These are phyloP conservation scores for Chanos chanos DNA, from an alignment of 2,797 vertebrate genomes.

Conservation along the genomic window DNA sequence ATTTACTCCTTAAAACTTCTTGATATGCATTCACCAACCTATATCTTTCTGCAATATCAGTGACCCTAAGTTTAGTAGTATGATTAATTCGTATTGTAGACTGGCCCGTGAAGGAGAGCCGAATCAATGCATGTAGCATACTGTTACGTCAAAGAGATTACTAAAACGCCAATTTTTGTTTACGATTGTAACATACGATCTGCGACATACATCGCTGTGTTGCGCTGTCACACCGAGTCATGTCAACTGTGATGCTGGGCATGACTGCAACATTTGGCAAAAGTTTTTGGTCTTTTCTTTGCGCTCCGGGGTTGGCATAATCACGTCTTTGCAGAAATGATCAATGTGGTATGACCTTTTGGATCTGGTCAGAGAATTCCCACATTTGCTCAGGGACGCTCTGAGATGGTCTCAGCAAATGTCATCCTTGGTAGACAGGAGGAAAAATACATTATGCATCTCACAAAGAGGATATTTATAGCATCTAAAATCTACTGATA, in stretches of 20 bases:
- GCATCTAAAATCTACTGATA: constrained; percentile 32
- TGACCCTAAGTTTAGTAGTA: too few relatives aligned
- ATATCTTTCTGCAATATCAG: too few relatives aligned
- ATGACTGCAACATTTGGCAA: constrained; percentile 40
- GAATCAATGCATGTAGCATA: too few relatives aligned
- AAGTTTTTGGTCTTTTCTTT: constrained; percentile 23
- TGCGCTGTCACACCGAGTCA: too few relatives aligned
- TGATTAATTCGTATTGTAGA: too few relatives aligned
- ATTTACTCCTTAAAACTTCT: too few relatives aligned
- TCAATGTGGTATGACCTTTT: constrained; percentile 72
- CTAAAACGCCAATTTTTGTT: too few relatives aligned
- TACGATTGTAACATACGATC: too few relatives aligned
- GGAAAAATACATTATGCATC: constrained; percentile 67
- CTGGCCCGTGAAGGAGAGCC: too few relatives aligned
- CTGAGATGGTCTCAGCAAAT: constrained; percentile 67
- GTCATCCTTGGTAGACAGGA: constrained; percentile 54
- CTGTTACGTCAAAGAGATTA: too few relatives aligned
- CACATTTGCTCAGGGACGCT: constrained; percentile 47
- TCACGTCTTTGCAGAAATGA: constrained; percentile 51
- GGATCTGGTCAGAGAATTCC: constrained; percentile 55
- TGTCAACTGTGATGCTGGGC: constrained; percentile 35
- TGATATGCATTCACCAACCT: too few relatives aligned
- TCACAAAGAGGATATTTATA: constrained; percentile 54
- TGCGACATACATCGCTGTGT: too few relatives aligned
- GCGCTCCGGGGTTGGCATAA: constrained; percentile 40